Evolutionary conservation across 2,888 invertebrate species (phyloP), one percentile per base, ranked within the genome.

Genomic region (Drosophila percnosoma): DNA sequence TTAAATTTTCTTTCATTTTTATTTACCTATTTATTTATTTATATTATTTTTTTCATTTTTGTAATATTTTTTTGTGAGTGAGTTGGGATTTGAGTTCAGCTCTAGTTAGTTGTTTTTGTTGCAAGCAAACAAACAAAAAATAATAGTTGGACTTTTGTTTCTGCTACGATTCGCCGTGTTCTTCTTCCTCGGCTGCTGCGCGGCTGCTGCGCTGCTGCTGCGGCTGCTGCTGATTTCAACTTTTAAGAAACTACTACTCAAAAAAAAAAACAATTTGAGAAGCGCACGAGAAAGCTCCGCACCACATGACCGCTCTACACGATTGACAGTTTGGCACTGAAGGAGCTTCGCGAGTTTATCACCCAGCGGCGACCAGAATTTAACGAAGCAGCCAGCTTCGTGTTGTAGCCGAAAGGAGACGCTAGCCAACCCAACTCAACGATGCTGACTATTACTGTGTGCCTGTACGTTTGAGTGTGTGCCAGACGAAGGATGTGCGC

Each of bases 321-420:
- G 90, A 90, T 85, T 89, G 90, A 89, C 90, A 89, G 90, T 92
- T 92, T 92, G 92, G 91, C 92, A 92, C 92, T 92, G 78, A 83
- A 72, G 77, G 67, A 73, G 68, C 73, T 68, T 63, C 68, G 66
- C 72, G 65, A 73, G 78, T 69, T 80, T 79, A 80, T 79, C 81
- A 77, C 42, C 49, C 38, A 62, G 63, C 42, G 66, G 52, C 48
- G 29, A 42, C 54, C 57, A 54, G 62, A 53, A 55, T 29, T 40
- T 58, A 49, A 48, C 68, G 29, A 64, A 45, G 21, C 51, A 18
- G 33, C 13, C 67, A 48, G 68, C 45, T 36, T 53, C 68, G 66
- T 53, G 13, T 48, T 36, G 10, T 42, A 31, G 24, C 60, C 75
- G 67, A 72, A 70, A 52, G 60, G 58, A 52, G 60, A 61, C n/a